Percentiles rank a stretch among this genome's conserved stretches.
Conservation (phyloP, 1,140 invertebrate genomes). For the Pantala flavescens region DNA sequence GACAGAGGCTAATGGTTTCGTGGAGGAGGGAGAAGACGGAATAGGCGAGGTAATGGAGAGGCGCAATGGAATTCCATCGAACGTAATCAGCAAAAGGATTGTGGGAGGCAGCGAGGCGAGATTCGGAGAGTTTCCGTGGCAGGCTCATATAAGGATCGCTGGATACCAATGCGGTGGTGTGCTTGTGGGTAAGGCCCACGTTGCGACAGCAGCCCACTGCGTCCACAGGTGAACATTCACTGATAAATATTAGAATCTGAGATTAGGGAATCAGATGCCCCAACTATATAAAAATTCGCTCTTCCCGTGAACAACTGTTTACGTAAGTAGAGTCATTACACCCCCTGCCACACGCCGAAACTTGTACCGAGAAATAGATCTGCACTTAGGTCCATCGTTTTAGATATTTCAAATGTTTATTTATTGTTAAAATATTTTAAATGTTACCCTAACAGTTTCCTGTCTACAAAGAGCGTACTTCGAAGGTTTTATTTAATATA, state of each 20-base stretch:
- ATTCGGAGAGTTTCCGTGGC: conserved; percentile 74
- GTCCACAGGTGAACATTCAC: conserved; percentile 43
- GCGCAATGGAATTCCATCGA: neutral
- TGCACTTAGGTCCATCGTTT: too few relatives aligned
- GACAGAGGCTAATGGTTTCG: neutral
- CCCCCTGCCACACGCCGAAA: too few relatives aligned
- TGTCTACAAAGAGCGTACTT: too few relatives aligned
- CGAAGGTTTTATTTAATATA: too few relatives aligned
- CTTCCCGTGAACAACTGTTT: too few relatives aligned
- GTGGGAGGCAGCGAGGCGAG: conserved; percentile 59
- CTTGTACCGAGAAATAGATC: too few relatives aligned
- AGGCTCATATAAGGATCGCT: conserved; percentile 70
- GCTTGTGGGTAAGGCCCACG: conserved; percentile 47
- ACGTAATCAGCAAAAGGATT: conserved; percentile 47
- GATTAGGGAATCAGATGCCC: too few relatives aligned
- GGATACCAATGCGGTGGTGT: conserved; percentile 72
- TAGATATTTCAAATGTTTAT: too few relatives aligned
- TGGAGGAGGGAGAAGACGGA: neutral
- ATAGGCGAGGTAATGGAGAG: neutral
- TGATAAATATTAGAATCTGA: conserved; percentile 2
- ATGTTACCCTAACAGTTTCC: too few relatives aligned
- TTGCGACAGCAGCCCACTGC: conserved; percentile 66
- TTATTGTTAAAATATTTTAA: too few relatives aligned
- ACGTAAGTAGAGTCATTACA: too few relatives aligned
- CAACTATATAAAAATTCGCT: too few relatives aligned